Evolutionary conservation across 37 sponge, comb jelly and placozoan genomes (phyloP), one percentile per base, ranked within the genome.

Genomic region (Ephydatia muelleri): DNA sequence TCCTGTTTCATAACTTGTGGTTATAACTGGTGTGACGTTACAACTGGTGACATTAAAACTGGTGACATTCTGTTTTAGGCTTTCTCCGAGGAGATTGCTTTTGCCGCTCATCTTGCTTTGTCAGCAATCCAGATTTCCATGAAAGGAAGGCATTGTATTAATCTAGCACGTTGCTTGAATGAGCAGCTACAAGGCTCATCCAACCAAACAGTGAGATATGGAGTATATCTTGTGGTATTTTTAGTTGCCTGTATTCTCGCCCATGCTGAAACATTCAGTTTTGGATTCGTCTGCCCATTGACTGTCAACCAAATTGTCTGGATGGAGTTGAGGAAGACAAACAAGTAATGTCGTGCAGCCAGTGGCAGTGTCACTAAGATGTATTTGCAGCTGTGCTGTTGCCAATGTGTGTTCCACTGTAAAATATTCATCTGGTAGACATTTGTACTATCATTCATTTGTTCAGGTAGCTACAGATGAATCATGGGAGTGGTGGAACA

Each of bases 401-500:
- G 43, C 6, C 43, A 43, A 43, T 43, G 6, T 43, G 43, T 43
- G 80, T 80, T 71, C n/a, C n/a, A n/a, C n/a, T n/a, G n/a, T n/a
- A n/a, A n/a, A n/a, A n/a, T n/a, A n/a, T n/a, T n/a, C n/a, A n/a
- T n/a, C n/a, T n/a, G n/a, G n/a, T n/a, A n/a, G 43, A 43, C 6
- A 3, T 43, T 9, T 43, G 6, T 9, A 43, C 6, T 43, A 43
- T 43, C 6, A 6, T 43, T 43, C 25, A 9, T 31, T 72, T 33
- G 47, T 23, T 8, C 23, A 72, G 66, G 82, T 34, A 19, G 8
- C 1, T 6, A 28, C 25, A 26, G 91, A 88, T 72, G 93, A 92
- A 22, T 68, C 97, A 0, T 97, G 97, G 97, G 80, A 94, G 64
- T 95, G 95, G 93, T 97, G 97, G 97, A 97, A 95, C 69, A 87